Percentiles rank a stretch among this genome's conserved stretches.
phyloP scores from a whole-genome alignment of 2,888 invertebrate species.

The Cephonodes hylas region DNA sequence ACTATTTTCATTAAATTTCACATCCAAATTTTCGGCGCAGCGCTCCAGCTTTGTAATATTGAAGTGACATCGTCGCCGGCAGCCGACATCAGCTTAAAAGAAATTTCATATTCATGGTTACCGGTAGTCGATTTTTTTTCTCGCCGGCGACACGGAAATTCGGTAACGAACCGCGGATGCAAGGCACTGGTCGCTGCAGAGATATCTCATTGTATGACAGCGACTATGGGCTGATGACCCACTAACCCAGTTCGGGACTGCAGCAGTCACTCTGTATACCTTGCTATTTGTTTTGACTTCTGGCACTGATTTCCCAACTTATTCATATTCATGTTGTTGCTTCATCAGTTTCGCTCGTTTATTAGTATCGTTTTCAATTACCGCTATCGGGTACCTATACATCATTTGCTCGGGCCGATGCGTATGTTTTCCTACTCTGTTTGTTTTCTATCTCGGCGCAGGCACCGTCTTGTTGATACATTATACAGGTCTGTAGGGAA shows the following conservation, averaged over 20 bases:
- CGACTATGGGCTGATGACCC: slow-evolving; percentile 66
- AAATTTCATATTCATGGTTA: slow-evolving; percentile 34
- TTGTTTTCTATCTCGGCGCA: slow-evolving; percentile 23
- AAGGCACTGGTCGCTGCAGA: slow-evolving; percentile 61
- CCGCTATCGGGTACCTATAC: slow-evolving; percentile 21
- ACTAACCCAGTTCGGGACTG: slow-evolving; percentile 73
- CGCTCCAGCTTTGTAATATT: slow-evolving; percentile 49
- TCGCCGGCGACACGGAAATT: slow-evolving; percentile 34
- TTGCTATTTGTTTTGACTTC: slow-evolving; percentile 69
- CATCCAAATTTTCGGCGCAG: slow-evolving; percentile 36
- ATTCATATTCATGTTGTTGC: slow-evolving; percentile 56
- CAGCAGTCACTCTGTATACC: slow-evolving; percentile 67
- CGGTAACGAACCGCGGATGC: slow-evolving; percentile 52
- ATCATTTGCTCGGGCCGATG: slow-evolving; percentile 16
- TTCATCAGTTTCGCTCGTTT: slow-evolving; percentile 28
- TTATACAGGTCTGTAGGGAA: slow-evolving; percentile 34
- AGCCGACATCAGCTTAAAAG: slow-evolving; percentile 26
- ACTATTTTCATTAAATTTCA: too few species aligned
- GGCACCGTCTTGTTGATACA: slow-evolving; percentile 27
- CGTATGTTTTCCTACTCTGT: slow-evolving; percentile 24
- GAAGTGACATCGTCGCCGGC: slow-evolving; percentile 31
- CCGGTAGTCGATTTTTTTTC: slow-evolving; percentile 29
- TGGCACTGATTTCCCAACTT: slow-evolving; percentile 65
- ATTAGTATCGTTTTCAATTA: slow-evolving; percentile 23
- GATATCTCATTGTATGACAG: slow-evolving; percentile 75